Evolutionary conservation across 2,113 vertebrate species (phyloP).

Genomic region (Hyaena hyaena): DNA sequence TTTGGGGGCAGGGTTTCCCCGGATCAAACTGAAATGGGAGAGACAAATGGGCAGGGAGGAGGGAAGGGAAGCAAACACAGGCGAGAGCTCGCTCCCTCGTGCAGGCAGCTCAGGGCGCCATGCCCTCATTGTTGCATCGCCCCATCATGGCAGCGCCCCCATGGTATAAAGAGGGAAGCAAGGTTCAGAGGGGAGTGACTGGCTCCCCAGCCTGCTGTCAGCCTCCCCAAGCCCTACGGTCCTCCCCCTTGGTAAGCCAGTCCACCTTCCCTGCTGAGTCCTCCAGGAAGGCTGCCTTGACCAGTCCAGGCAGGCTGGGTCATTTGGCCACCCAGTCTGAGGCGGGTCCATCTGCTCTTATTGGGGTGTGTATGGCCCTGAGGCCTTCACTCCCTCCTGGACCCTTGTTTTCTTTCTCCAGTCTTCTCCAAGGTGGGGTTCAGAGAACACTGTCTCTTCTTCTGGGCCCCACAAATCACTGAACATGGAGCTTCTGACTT

Average conservation of each 20-base stretch:
- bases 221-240: background rate
- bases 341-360: background rate
- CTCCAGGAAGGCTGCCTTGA: background rate
- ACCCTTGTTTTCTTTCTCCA: background rate
- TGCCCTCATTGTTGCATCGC: fast-evolving
- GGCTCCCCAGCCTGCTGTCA: background rate
- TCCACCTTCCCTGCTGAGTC: no score
- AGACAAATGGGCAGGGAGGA: background rate
- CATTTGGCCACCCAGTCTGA: background rate
- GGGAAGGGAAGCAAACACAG: background rate
- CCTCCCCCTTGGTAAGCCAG: background rate
- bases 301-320: background rate
- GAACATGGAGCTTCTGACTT: background rate
- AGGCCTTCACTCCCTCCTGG: background rate
- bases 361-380: background rate
- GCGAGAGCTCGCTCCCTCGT: fast-evolving
- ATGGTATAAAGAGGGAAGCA: background rate
- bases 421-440: background rate
- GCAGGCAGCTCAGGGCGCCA: fast-evolving
- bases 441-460: background rate
- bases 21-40: background rate
- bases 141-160: background rate
- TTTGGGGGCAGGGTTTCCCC: background rate
- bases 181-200: background rate
- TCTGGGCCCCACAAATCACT: background rate